Percentiles rank a stretch among this genome's conserved stretches.
Evolutionary conservation across 2,113 vertebrate genomes (phyloP).

Genomic region (Chaenogobius annularis): DNA sequence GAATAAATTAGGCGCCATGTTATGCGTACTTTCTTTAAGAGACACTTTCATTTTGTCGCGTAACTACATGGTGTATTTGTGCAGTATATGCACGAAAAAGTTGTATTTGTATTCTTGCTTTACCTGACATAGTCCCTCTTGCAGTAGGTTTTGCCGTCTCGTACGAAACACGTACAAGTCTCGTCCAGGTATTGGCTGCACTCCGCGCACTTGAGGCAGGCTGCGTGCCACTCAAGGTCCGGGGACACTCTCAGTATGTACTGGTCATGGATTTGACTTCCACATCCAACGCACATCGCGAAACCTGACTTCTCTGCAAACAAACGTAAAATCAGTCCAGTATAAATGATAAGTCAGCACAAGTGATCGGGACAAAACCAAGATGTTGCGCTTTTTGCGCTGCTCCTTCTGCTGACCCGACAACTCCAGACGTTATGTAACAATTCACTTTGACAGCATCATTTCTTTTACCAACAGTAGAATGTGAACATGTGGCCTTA

Average conservation of each 20-base stretch:
- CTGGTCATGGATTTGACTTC: slow-evolving; percentile 95
- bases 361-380: neutral
- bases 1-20: neutral
- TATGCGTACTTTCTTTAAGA: neutral
- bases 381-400: neutral
- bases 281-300: slow-evolving; percentile 95
- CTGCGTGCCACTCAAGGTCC: slow-evolving; percentile 96
- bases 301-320: slow-evolving; percentile 89
- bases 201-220: slow-evolving; percentile 94
- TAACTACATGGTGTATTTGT: neutral
- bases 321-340: slow-evolving; percentile 9
- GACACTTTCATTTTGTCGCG: neutral
- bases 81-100: neutral
- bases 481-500: neutral
- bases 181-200: slow-evolving; percentile 94
- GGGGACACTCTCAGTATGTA: slow-evolving; percentile 94
- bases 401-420: slow-evolving; percentile 26
- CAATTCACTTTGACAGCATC: slow-evolving; percentile 23
- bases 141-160: slow-evolving; percentile 96
- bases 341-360: neutral
- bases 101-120: slow-evolving; percentile 36
- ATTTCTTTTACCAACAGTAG: neutral
- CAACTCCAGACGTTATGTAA: slow-evolving; percentile 45
- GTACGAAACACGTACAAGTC: slow-evolving; percentile 95
- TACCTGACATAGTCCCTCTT: slow-evolving; percentile 96